Conservation (phyloP, 1,140 invertebrate genomes). For the Drosophila gunungcola region DNA sequence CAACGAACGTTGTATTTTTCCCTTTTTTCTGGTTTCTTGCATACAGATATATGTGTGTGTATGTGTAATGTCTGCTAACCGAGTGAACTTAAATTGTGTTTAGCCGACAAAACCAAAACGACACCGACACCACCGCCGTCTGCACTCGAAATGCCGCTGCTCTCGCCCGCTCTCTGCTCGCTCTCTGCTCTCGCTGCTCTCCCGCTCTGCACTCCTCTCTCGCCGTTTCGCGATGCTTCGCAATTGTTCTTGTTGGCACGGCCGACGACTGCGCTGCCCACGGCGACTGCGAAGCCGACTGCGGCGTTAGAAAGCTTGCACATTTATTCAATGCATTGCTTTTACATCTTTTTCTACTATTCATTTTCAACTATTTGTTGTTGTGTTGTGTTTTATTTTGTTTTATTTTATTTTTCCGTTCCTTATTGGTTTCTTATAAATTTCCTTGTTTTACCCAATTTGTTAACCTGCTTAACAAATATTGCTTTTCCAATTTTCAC, state of each 20-base stretch:
- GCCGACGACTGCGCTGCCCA: constrained; percentile 51
- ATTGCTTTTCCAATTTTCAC: no score
- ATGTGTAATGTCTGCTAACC: constrained; percentile 65
- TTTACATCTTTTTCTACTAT: constrained; percentile 10
- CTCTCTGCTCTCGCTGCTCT: constrained; percentile 22
- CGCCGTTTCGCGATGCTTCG: constrained; percentile 57
- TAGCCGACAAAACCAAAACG: constrained; percentile 52
- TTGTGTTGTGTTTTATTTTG: no score
- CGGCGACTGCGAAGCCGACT: constrained; percentile 1
- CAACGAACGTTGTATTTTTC: constrained; percentile 36
- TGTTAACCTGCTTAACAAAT: no score
- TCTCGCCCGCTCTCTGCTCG: constrained; percentile 20
- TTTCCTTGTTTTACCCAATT: no score
- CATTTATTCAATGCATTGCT: constrained; percentile 32
- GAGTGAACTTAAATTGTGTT: constrained; percentile 79
- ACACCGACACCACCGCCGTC: constrained; percentile 46
- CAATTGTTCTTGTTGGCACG: constrained; percentile 63
- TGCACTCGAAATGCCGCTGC: constrained; percentile 37
- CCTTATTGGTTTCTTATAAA: background rate
- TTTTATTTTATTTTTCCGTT: background rate
- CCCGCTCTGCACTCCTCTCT: constrained; percentile 9
- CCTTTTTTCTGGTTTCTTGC: constrained; percentile 40
- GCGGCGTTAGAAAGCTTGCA: constrained; percentile 66
- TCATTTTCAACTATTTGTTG: background rate
- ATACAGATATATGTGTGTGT: constrained; percentile 18